Evolutionary conservation across 1,140 invertebrate genomes (phyloP).

Genomic region (Euura lappo): DNA sequence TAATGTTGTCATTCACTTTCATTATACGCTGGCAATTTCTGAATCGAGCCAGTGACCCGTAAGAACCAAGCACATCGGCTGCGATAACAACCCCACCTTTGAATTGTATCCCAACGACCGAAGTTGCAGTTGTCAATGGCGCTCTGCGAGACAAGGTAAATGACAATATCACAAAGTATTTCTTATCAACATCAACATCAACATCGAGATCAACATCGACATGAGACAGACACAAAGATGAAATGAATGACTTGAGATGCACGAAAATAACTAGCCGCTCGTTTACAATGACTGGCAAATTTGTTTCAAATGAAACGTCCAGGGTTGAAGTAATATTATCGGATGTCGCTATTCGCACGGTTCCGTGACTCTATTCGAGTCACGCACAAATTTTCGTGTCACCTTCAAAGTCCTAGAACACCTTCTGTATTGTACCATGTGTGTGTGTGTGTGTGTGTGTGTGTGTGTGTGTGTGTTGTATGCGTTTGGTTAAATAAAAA

Average conservation of each 20-base stretch:
- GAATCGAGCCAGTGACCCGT: slow-evolving; percentile 89
- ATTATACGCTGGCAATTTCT: slow-evolving; percentile 82
- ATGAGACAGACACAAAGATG: background rate
- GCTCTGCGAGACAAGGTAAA: slow-evolving; percentile 61
- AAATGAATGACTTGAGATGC: slow-evolving; percentile 1
- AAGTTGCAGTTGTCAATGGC: slow-evolving; percentile 89
- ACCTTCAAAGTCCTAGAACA: too few relatives aligned
- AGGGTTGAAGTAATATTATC: too few relatives aligned
- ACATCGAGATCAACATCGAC: too few relatives aligned
- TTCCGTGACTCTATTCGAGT: too few relatives aligned
- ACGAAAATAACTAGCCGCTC: slow-evolving; percentile 25
- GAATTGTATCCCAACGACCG: slow-evolving; percentile 86
- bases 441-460: too few relatives aligned
- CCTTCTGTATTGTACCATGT: too few relatives aligned
- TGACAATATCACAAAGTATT: background rate
- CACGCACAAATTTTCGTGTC: too few relatives aligned
- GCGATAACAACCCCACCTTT: slow-evolving; percentile 90
- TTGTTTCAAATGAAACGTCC: background rate
- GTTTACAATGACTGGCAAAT: slow-evolving; percentile 12
- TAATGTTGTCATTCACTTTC: slow-evolving; percentile 89
- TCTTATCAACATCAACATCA: background rate
- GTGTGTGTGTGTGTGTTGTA: too few relatives aligned
- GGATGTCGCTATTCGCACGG: too few relatives aligned
- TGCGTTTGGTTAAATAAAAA: too few relatives aligned
- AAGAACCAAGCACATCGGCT: slow-evolving; percentile 90